A percentile compares a stretch with the other conserved stretches of the same genome.
Evolutionary conservation across 2,888 invertebrate species (phyloP).

Genomic region (Agrilus mali): DNA sequence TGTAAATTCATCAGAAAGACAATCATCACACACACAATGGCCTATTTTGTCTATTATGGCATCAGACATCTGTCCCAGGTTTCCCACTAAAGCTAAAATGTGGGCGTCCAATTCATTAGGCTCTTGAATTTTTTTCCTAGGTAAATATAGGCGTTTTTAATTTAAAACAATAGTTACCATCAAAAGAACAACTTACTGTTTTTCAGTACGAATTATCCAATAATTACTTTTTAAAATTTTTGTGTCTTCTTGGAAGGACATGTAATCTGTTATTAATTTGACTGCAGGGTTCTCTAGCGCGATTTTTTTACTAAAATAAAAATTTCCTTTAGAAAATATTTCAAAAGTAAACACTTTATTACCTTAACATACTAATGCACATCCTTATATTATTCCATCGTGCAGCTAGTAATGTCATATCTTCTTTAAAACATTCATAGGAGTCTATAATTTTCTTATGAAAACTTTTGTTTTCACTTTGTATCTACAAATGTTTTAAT

Average conservation of each 20-base stretch:
- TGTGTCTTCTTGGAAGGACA: slow-evolving; percentile 20
- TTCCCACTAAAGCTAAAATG: slow-evolving; percentile 23
- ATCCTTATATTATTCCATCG: slow-evolving; percentile 7
- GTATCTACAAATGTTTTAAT: slow-evolving; percentile 8
- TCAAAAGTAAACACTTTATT: background rate
- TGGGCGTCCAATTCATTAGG: slow-evolving; percentile 23
- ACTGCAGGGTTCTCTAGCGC: slow-evolving; percentile 9
- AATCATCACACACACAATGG: slow-evolving; percentile 29
- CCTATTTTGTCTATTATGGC: slow-evolving; percentile 25
- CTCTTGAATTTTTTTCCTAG: slow-evolving; percentile 22
- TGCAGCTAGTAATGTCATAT: slow-evolving; percentile 13
- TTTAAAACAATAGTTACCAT: background rate
- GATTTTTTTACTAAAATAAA: slow-evolving; percentile 8
- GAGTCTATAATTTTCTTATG: slow-evolving; percentile 13
- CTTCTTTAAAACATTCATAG: slow-evolving; percentile 13
- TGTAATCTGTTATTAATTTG: slow-evolving; percentile 14
- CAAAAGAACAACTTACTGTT: slow-evolving; percentile 20
- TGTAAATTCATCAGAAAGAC: slow-evolving; percentile 25
- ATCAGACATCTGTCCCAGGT: slow-evolving; percentile 22
- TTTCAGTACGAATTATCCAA: slow-evolving; percentile 25
- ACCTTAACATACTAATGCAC: slow-evolving; percentile 9
- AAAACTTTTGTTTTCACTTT: slow-evolving; percentile 10
- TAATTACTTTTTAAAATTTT: slow-evolving; percentile 26
- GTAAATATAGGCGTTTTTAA: no score
- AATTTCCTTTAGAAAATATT: background rate